Evolutionary conservation across 92 coral and sea anemone species (phyloP).

Genomic region (Porites cylindrica): DNA sequence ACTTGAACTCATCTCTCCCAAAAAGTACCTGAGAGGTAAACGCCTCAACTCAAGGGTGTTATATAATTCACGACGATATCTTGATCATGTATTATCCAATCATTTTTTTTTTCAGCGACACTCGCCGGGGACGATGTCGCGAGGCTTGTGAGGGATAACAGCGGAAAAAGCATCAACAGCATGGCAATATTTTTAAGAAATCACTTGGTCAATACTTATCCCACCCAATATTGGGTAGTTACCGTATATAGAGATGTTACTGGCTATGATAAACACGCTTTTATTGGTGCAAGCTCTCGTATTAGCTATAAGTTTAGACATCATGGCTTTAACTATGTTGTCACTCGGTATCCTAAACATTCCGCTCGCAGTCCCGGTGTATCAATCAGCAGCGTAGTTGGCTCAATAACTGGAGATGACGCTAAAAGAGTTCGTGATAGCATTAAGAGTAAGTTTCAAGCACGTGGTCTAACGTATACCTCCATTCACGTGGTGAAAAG

Average conservation of each 20-base stretch:
- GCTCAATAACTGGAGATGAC: conserved; percentile 12
- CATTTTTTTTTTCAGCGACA: no score
- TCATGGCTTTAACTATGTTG: background rate
- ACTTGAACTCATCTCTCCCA: no score
- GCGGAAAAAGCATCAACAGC: background rate
- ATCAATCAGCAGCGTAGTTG: background rate
- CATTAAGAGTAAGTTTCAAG: background rate
- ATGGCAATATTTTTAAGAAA: background rate
- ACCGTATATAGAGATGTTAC: background rate
- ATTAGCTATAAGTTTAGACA: background rate
- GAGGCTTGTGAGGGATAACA: background rate
- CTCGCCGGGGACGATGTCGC: no score
- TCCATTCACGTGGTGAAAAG: background rate
- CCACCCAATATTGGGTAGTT: conserved; percentile 7
- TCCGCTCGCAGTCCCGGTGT: background rate
- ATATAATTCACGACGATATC: no score
- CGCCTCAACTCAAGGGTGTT: no score
- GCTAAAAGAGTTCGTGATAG: background rate
- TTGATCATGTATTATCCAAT: no score
- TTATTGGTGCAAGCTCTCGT: background rate
- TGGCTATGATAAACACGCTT: conserved; percentile 4
- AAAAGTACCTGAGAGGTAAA: no score
- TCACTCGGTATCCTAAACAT: background rate
- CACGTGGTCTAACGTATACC: background rate
- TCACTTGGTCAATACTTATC: background rate